Base-by-base conservation (phyloP, 2,888 invertebrate species). In the Diachrysia chrysitis region DNA sequence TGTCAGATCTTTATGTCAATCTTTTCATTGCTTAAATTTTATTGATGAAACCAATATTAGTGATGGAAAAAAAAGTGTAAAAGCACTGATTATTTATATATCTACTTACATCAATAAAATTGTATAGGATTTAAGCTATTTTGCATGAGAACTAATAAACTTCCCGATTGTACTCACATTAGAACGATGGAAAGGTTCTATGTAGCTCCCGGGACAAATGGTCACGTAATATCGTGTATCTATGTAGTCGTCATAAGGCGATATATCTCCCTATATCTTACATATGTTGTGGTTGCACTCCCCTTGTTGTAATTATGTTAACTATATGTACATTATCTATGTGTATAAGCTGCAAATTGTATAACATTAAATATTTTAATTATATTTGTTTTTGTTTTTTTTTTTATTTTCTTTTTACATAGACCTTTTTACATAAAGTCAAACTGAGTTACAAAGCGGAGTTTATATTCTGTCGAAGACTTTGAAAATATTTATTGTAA, bases 301-400 rank as follows among this genome's bases (percentile, higher is more conserved):
- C 81, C 65, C 48, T 51, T 21, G 48, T 69, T 83, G 86, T 89
- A 88, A 86, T 86, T 86, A 86, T 85, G 81, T 86, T 84, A 86
- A 86, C 82, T 87, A 75, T 80, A 79, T 92, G 90, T 92, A 92
- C 89, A 92, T 92, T 91, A 85, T 89, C 84, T 90, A 87, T 85
- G 87, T 87, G 85, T 87, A 86, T 90, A 90, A 89, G 88, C 83
- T 85, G 85, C 85, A 85, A 89, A 89, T 87, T 92, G 89, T 91
- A 89, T 92, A 93, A 92, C 91, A 93, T 92, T 93, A 93, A 92
- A 93, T 88, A 91, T 89, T 89, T 88, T 85, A 85, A 85, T 60
- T 83, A 81, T 78, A 83, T 71, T 69, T 58, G 70, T 19, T 42
- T 79, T 78, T 82, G 65, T 54, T 71, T 75, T 74, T 25, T 42